Conservation (phyloP, 1,140 invertebrate species). For the Lutraria rhynchaena region DNA sequence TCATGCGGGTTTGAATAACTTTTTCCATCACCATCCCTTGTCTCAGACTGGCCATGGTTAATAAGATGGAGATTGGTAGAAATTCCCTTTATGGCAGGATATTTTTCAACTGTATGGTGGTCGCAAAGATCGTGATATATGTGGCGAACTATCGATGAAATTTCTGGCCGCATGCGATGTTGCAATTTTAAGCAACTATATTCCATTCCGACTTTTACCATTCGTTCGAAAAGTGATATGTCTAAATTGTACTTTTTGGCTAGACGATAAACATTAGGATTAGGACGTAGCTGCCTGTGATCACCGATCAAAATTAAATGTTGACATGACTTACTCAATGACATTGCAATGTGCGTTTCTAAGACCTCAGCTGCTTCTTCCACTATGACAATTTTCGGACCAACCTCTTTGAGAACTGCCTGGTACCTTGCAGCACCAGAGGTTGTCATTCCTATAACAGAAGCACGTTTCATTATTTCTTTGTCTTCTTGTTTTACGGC, state of each 20-base stretch:
- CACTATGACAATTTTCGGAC: conserved; percentile 74
- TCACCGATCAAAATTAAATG: conserved; percentile 94
- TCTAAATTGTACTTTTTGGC: conserved; percentile 79
- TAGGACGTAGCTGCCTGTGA: conserved; percentile 83
- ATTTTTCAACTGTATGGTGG: conserved; percentile 71
- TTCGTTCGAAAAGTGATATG: conserved; percentile 81
- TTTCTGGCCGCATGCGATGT: conserved; percentile 75
- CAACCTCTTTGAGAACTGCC: conserved; percentile 64
- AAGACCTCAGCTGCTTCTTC: conserved; percentile 80
- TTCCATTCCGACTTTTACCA: conserved; percentile 77
- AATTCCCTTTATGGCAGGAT: conserved; percentile 77
- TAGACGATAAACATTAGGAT: conserved; percentile 78
- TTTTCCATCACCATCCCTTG: conserved; percentile 68
- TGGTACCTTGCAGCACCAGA: conserved; percentile 76
- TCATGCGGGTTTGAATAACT: conserved; percentile 79
- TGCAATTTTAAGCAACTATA: conserved; percentile 73
- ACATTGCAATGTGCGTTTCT: conserved; percentile 77
- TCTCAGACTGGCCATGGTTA: conserved; percentile 75
- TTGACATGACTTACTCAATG: conserved; percentile 86
- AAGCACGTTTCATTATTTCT: conserved; percentile 71
- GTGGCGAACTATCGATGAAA: conserved; percentile 78
- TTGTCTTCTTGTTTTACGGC: conserved; percentile 65
- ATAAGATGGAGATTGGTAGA: conserved; percentile 79
- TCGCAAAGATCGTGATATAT: conserved; percentile 81
- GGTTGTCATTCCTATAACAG: conserved; percentile 79